Percentiles rank a stretch among this genome's conserved stretches.
These are phyloP conservation scores for Orthosia incerta DNA, from an alignment of 2,888 invertebrate genomes.

Conservation along the genomic window DNA sequence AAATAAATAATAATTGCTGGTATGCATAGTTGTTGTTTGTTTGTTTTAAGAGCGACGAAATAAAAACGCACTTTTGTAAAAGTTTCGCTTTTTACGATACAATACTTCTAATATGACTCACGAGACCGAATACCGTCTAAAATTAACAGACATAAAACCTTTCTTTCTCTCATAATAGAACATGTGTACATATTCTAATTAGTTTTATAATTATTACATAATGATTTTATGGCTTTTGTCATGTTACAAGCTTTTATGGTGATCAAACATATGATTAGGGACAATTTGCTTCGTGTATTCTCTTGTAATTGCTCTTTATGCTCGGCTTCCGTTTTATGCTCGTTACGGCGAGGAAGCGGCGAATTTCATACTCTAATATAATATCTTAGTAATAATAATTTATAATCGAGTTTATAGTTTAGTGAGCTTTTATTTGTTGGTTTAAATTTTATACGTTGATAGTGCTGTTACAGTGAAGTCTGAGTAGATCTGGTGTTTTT, in stretches of 20 bases:
- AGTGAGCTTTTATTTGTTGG: slow-evolving; percentile 22
- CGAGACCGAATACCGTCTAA: not conserved
- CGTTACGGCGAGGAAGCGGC: slow-evolving; percentile 58
- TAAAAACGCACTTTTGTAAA: not conserved
- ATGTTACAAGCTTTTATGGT: slow-evolving; percentile 42
- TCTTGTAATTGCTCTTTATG: slow-evolving; percentile 61
- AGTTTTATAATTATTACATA: slow-evolving; percentile 46
- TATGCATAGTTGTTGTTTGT: no score
- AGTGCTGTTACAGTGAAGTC: slow-evolving; percentile 15
- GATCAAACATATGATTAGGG: slow-evolving; percentile 56
- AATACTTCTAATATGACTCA: not conserved
- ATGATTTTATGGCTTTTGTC: slow-evolving; percentile 17
- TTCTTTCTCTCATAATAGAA: slow-evolving; percentile 4
- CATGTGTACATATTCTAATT: slow-evolving; percentile 11
- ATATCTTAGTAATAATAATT: slow-evolving; percentile 52
- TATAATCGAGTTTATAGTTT: slow-evolving; percentile 45
- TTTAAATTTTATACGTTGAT: not conserved
- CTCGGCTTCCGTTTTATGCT: slow-evolving; percentile 61
- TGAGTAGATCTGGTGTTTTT: no score
- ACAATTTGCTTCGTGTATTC: slow-evolving; percentile 57
- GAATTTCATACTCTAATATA: slow-evolving; percentile 34
- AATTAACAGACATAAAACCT: not conserved
- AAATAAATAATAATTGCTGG: no score
- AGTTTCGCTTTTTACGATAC: not conserved
- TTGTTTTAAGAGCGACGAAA: not conserved